Conservation (phyloP, 1,140 invertebrate genomes). For the Helicoverpa armigera region DNA sequence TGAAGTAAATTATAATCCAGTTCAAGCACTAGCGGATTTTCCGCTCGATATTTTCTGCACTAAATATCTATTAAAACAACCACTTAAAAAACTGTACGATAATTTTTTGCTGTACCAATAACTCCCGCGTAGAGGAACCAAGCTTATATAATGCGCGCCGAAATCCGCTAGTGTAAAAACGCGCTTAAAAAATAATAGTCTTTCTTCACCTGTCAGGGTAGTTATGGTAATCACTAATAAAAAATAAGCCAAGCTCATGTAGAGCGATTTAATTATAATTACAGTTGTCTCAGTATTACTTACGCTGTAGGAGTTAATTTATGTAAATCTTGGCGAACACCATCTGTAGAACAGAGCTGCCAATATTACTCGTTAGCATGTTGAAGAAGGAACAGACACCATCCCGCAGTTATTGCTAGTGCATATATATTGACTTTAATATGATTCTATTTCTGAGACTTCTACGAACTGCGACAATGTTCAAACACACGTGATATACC, state of each 20-base stretch:
- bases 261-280: conserved; percentile 17
- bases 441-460: conserved; percentile 2
- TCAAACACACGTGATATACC: background rate
- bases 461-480: background rate
- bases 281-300: background rate
- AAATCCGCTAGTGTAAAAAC: too few species aligned
- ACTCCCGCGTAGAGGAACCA: too few species aligned
- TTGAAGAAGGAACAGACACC: background rate
- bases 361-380: conserved; percentile 14
- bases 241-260: conserved; percentile 8
- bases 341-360: background rate
- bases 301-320: conserved; percentile 19
- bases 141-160: too few species aligned
- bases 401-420: conserved; percentile 4
- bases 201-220: conserved; percentile 3
- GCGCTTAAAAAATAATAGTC: background rate
- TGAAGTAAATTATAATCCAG: background rate
- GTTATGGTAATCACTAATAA: conserved; percentile 22
- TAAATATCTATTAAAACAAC: too few species aligned
- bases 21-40: background rate
- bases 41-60: too few species aligned
- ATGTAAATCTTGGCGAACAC: conserved; percentile 29
- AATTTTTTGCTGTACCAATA: too few species aligned
- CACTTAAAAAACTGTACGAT: too few species aligned
- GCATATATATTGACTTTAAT: background rate